Evolutionary conservation across 2,797 vertebrate genomes (phyloP).

Genomic region (Onychomys leucogaster): DNA sequence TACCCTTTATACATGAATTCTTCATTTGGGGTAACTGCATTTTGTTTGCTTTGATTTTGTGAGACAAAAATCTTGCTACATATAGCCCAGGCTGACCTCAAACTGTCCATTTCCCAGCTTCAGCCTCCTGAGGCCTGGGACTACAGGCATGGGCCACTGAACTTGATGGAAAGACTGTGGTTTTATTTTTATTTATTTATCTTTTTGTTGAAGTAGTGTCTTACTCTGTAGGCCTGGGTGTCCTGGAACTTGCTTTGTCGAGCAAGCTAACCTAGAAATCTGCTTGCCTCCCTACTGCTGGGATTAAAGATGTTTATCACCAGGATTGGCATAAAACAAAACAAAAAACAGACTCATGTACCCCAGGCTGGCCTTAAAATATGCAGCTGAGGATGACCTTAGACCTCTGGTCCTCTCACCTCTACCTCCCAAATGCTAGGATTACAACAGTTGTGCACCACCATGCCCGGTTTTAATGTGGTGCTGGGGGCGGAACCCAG

Average conservation of each 20-base stretch:
- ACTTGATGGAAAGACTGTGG: neutral
- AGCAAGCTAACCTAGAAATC: neutral
- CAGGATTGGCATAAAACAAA: neutral
- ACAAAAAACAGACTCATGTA: neutral
- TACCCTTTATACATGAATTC: neutral
- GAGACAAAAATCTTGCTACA: neutral
- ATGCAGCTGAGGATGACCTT: neutral
- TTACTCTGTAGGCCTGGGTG: neutral
- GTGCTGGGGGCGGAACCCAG: neutral
- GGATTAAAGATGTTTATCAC: neutral
- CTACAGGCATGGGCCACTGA: neutral
- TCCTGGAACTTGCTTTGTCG: neutral
- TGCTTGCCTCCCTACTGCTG: neutral
- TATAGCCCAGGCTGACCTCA: neutral
- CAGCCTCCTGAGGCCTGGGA: neutral
- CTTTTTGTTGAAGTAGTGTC: neutral
- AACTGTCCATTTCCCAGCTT: neutral
- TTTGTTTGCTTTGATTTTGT: neutral
- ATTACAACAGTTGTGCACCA: neutral
- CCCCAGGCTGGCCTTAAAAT: neutral
- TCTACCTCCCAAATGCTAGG: neutral
- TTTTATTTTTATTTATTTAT: neutral
- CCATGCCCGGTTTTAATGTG: neutral
- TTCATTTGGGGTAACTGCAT: neutral
- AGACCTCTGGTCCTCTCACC: neutral